Evolutionary conservation across 2,888 invertebrate genomes (phyloP).

Genomic region (Metellina segmentata): DNA sequence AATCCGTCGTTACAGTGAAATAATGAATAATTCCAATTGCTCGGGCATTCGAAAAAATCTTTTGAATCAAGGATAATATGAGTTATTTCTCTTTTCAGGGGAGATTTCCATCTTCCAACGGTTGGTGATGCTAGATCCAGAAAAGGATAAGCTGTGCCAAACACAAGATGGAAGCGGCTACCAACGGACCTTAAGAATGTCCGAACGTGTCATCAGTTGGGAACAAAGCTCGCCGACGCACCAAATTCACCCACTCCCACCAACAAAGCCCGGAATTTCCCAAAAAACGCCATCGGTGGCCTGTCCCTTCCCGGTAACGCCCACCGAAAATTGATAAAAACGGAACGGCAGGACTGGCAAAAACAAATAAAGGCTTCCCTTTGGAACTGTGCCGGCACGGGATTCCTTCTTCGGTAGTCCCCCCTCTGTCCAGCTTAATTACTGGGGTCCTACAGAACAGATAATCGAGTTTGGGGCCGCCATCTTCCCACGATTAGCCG

Average conservation of each 20-base stretch:
- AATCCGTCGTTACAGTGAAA: too few relatives aligned
- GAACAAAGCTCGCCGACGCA: slow-evolving; percentile 2
- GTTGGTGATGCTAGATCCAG: too few relatives aligned
- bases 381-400: neutral
- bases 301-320: slow-evolving; percentile 13
- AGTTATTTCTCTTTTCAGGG: too few relatives aligned
- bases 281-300: slow-evolving; percentile 9
- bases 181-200: too few relatives aligned
- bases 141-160: too few relatives aligned
- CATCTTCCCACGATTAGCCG: slow-evolving; percentile 73
- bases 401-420: slow-evolving; percentile 41
- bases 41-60: too few relatives aligned
- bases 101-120: too few relatives aligned
- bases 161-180: too few relatives aligned
- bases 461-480: slow-evolving; percentile 71
- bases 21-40: too few relatives aligned
- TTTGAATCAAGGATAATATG: too few relatives aligned
- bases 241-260: neutral
- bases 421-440: slow-evolving; percentile 56
- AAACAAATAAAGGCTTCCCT: slow-evolving; percentile 13
- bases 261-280: neutral
- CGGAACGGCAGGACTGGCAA: neutral
- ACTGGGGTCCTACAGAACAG: slow-evolving; percentile 62
- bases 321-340: slow-evolving; percentile 21
- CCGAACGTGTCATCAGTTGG: too few relatives aligned